Percentiles rank a stretch among this genome's conserved stretches.
Evolutionary conservation across 2,113 vertebrate species (phyloP).

Genomic region (Melanerpes aurifrons): DNA sequence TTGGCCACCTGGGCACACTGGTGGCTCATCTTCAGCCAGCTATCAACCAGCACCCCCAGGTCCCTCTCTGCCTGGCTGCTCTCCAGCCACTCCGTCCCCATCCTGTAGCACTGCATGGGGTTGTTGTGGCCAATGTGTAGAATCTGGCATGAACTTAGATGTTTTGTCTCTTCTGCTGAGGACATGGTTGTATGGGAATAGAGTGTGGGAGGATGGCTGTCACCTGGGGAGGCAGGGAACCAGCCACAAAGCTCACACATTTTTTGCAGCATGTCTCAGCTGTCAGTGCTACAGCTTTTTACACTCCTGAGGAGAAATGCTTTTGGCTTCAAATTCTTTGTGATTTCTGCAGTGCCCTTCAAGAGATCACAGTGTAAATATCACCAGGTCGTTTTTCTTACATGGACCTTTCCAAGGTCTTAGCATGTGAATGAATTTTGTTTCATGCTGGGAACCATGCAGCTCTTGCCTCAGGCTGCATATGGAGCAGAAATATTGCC

Average conservation of each 20-base stretch:
- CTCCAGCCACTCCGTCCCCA: too few relatives aligned
- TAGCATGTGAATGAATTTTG: not conserved
- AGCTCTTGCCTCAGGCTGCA: not conserved
- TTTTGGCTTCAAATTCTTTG: not conserved
- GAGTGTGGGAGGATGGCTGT: not conserved
- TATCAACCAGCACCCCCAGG: too few relatives aligned
- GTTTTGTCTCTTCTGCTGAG: not conserved
- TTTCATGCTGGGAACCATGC: not conserved
- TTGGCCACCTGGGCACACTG: too few relatives aligned
- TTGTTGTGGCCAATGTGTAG: too few relatives aligned
- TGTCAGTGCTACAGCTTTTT: not conserved
- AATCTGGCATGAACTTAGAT: not conserved
- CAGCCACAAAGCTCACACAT: not conserved
- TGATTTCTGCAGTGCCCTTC: not conserved
- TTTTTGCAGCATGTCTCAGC: not conserved
- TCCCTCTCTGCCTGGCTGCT: too few relatives aligned
- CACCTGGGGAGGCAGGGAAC: not conserved
- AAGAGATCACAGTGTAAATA: not conserved
- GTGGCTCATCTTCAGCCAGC: too few relatives aligned
- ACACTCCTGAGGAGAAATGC: not conserved
- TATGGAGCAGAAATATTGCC: fast-evolving
- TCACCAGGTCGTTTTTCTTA: not conserved
- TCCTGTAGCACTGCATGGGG: too few relatives aligned
- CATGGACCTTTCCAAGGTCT: fast-evolving
- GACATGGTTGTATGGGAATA: not conserved